Conservation (phyloP, 2,797 vertebrate genomes). For the Mareca strepera region DNA sequence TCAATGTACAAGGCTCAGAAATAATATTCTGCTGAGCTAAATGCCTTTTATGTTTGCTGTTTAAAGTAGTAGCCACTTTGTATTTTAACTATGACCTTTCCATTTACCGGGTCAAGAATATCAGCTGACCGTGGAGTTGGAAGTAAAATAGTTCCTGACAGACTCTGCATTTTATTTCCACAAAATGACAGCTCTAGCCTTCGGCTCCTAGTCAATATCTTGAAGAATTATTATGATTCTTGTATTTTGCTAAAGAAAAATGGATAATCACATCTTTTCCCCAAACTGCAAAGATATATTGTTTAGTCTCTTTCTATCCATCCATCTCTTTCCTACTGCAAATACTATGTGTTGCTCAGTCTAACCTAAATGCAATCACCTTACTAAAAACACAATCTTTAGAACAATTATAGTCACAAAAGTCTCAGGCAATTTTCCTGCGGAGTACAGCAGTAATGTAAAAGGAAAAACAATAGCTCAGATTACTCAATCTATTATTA, state of each 20-base stretch:
- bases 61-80: not conserved
- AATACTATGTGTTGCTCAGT: not conserved
- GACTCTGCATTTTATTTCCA: not conserved
- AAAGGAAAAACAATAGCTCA: not conserved
- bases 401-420: not conserved
- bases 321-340: not conserved
- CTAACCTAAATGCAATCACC: not conserved
- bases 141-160: not conserved
- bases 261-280: not conserved
- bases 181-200: not conserved
- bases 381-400: not conserved
- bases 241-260: not conserved
- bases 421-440: not conserved
- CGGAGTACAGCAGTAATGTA: not conserved
- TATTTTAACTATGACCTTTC: not conserved
- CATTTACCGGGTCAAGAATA: not conserved
- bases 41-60: not conserved
- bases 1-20: not conserved
- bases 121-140: not conserved
- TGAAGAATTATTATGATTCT: not conserved
- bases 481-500: not conserved
- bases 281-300: not conserved
- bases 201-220: not conserved
- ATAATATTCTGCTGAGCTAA: not conserved
- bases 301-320: not conserved